phyloP scores from a whole-genome alignment of 1,140 invertebrate genomes.

The Brachystomella parvula region DNA sequence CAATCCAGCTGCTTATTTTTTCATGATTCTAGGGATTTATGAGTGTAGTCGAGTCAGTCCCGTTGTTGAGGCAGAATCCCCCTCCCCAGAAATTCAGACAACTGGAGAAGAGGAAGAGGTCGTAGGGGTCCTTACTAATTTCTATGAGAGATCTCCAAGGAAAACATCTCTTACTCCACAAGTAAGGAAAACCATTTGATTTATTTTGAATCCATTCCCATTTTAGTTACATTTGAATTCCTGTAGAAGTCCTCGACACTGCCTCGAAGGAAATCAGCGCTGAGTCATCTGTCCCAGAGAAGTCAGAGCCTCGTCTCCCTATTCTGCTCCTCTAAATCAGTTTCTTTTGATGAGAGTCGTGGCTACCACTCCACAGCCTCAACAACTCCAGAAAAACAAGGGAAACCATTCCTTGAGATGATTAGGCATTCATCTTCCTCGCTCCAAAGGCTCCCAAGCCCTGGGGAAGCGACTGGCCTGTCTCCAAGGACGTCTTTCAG shows the following conservation, averaged over 20 bases:
- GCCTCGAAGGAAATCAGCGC: no score
- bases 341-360: conserved; percentile 28
- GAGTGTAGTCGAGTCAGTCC: conserved; percentile 5
- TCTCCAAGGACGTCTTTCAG: background rate
- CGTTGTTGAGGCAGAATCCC: no score
- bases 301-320: conserved; percentile 31
- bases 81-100: no score
- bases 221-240: no score
- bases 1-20: background rate
- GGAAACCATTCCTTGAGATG: background rate
- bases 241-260: no score
- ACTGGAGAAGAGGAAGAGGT: no score
- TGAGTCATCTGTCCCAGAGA: conserved; percentile 22
- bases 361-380: conserved; percentile 14
- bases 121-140: conserved; percentile 35
- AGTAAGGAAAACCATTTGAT: no score
- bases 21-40: conserved; percentile 14
- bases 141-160: conserved; percentile 33
- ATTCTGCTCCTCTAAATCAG: conserved; percentile 27
- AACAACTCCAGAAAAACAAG: conserved; percentile 2
- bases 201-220: no score
- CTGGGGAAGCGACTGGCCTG: background rate
- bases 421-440: background rate
- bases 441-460: background rate
- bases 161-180: conserved; percentile 25